Base-by-base conservation (phyloP, 2,888 invertebrate species). In the Laspeyria flexula region DNA sequence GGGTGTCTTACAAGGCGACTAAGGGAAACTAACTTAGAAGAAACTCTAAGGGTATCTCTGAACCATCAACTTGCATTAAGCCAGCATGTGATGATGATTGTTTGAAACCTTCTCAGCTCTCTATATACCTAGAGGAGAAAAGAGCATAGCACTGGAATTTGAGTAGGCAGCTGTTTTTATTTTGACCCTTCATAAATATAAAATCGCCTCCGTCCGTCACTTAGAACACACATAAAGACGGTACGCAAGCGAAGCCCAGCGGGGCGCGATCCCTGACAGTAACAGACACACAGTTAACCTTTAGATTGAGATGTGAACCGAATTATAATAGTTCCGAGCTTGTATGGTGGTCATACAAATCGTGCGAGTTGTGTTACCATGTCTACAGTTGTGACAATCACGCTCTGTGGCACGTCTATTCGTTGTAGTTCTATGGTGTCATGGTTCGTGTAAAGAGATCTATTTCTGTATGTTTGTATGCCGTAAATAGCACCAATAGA, bases 281-380 rank as follows among this genome's bases (percentile, higher is more conserved):
- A 89, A 90, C 91, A 85, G 90, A 88, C 90, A 90, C 76, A 84
- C 88, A 72, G 90, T 90, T 91, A 91, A 91, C 91, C 91, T 91
- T 89, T 88, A 70, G 88, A 91, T 91, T 90, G 89, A 91, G 91
- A 90, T 77, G 88, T 90, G 91, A 90, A 90, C 90, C 83, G 82
- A 77, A 71, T 73, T 83, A 86, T 90, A 90, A 90, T 90, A 75
- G 86, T 80, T 69, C 73, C 56, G 73, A 67, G 71, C 29, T 41
- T 48, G 39, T 33, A 43, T 25, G 75, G 77, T 75, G 44, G 44
- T 39, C 38, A 33, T 30, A 31, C 40, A 33, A 7, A 23, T 9
- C 71, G 73, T 73, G 79, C 25, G 7, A 6, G 7, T 79, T 47
- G 35, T 38, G n/a, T n/a, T 35, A 35, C 12, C 29, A 15, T 38